Conservation (phyloP, 2,113 vertebrate species). For the Sigmodon hispidus region DNA sequence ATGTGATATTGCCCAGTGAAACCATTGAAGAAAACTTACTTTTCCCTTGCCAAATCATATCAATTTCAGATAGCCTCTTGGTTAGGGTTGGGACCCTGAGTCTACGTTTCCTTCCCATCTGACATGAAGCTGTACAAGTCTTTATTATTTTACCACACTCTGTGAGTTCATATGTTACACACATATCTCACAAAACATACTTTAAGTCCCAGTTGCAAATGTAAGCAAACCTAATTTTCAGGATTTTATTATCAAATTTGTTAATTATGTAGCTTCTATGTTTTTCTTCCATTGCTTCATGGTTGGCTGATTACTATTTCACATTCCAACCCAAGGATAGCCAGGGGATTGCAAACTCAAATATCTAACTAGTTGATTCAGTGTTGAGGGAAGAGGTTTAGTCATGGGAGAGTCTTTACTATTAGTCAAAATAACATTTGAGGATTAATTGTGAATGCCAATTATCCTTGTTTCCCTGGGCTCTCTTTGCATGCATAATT, state of each 20-base stretch:
- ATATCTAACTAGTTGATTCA: conserved; percentile 28
- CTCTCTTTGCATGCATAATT: conserved; percentile 64
- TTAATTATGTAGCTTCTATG: conserved; percentile 18
- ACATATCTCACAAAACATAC: neutral
- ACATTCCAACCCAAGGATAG: conserved; percentile 1
- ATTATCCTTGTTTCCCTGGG: conserved; percentile 49
- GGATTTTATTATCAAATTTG: neutral
- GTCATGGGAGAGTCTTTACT: conserved; percentile 56
- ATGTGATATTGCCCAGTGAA: neutral
- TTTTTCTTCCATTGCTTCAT: conserved; percentile 47
- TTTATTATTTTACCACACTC: neutral
- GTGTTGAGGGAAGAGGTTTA: conserved; percentile 36
- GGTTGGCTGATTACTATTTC: conserved; percentile 41
- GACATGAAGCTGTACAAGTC: neutral
- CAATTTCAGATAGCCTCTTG: neutral
- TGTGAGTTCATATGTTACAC: neutral
- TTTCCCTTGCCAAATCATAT: neutral
- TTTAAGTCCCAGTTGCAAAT: conserved; percentile 16
- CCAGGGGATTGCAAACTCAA: conserved; percentile 34
- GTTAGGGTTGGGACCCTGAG: too few species aligned
- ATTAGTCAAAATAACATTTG: conserved; percentile 69
- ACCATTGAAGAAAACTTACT: neutral
- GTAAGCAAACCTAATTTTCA: conserved; percentile 13
- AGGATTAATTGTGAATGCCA: conserved; percentile 60
- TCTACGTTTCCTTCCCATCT: neutral